Evolutionary conservation across 35 echinoderm and acorn worm genomes (phyloP).

Genomic region (Anneissia japonica): DNA sequence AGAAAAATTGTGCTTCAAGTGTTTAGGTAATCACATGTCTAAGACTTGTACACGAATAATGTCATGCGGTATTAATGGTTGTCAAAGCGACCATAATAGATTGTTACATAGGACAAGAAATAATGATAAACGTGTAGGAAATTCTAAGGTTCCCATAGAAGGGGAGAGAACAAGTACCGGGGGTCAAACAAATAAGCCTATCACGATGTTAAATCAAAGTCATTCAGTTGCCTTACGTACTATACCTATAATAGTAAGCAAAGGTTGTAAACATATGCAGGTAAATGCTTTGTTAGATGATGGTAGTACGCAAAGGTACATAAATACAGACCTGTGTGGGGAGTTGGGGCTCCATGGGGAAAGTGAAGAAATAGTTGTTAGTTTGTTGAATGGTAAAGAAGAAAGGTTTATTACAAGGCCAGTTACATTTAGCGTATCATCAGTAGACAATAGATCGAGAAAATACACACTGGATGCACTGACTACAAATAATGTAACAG

Average conservation of each 20-base stretch:
- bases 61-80: not conserved
- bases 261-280: not conserved
- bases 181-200: too few relatives aligned
- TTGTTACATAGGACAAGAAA: conserved; percentile 11
- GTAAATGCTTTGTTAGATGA: conserved; percentile 39
- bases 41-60: conserved; percentile 15
- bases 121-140: not conserved
- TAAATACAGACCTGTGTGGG: conserved; percentile 19
- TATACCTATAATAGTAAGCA: not conserved
- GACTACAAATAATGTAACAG: conserved; percentile 36
- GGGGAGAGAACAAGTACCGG: too few relatives aligned
- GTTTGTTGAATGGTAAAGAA: conserved; percentile 9
- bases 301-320: too few relatives aligned
- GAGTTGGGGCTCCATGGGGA: conserved; percentile 22
- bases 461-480: conserved; percentile 33
- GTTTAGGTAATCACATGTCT: conserved; percentile 5
- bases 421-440: not conserved
- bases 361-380: conserved; percentile 33
- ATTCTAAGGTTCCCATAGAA: too few relatives aligned
- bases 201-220: too few relatives aligned
- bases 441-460: not conserved
- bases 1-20: conserved; percentile 16
- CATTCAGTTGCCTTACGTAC: too few relatives aligned
- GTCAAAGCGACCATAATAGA: conserved; percentile 26
- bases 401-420: too few relatives aligned